Evolutionary conservation across 1,140 invertebrate genomes (phyloP).

Genomic region (Brachystomella parvula): DNA sequence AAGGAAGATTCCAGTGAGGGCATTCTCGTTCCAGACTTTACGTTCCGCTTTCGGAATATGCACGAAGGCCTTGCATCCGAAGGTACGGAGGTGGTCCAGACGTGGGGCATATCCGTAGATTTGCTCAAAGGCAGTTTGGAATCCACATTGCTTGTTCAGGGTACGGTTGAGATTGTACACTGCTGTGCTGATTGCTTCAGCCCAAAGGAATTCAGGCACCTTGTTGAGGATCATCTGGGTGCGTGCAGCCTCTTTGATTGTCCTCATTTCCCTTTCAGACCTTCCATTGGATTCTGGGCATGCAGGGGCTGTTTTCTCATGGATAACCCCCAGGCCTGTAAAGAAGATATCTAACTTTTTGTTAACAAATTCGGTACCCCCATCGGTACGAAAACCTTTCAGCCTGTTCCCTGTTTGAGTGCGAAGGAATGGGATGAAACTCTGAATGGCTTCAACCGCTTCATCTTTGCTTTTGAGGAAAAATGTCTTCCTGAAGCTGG

Average conservation of each 20-base stretch:
- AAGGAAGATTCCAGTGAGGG: background rate
- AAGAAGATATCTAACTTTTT: background rate
- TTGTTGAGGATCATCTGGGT: background rate
- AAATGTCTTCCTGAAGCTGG: conserved; percentile 11
- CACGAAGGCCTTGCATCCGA: background rate
- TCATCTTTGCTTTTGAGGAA: background rate
- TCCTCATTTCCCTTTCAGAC: conserved; percentile 16
- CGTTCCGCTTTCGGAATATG: background rate
- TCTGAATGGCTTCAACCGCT: background rate
- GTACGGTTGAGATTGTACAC: background rate
- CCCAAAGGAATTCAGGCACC: background rate
- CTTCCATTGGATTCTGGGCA: conserved; percentile 9
- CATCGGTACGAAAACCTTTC: background rate
- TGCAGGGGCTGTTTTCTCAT: background rate
- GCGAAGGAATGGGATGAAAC: background rate
- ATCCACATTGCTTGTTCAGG: background rate
- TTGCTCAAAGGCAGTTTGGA: background rate
- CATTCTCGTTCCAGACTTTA: background rate
- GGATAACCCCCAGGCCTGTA: conserved; percentile 31
- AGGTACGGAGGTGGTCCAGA: background rate
- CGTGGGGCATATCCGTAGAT: background rate
- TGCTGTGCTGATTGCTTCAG: conserved; percentile 1
- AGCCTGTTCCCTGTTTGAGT: background rate
- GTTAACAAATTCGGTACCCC: background rate
- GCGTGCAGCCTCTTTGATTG: conserved; percentile 9